Percentiles rank a stretch among this genome's conserved stretches.
Evolutionary conservation across 2,888 invertebrate species (phyloP).

Genomic region (Tanytarsus gracilentus): DNA sequence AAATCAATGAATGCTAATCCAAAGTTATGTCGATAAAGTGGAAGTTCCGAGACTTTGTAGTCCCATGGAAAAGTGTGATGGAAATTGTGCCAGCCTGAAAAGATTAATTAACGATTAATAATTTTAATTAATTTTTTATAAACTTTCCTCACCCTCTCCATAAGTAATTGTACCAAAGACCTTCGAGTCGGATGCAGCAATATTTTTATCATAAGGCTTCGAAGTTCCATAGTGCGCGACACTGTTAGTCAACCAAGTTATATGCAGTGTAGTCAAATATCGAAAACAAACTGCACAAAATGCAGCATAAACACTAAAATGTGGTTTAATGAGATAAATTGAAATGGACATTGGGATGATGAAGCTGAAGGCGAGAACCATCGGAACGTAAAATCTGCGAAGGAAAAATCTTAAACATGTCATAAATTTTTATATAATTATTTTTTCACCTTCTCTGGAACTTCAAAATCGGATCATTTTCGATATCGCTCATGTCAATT

Average conservation of each 20-base stretch:
- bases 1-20: conserved; percentile 41
- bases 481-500: conserved; percentile 68
- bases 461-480: conserved; percentile 58
- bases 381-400: conserved; percentile 50
- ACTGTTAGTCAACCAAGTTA: background rate
- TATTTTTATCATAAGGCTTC: conserved; percentile 12
- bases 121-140: background rate
- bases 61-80: conserved; percentile 61
- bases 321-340: background rate
- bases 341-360: background rate
- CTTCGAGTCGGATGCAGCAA: conserved; percentile 2
- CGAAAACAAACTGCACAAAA: background rate
- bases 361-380: conserved; percentile 49
- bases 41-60: conserved; percentile 49
- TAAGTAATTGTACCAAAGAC: conserved; percentile 1
- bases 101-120: background rate
- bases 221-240: background rate
- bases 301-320: background rate
- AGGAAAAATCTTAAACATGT: conserved; percentile 15
- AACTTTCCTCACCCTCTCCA: background rate
- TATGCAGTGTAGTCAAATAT: background rate
- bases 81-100: conserved; percentile 20
- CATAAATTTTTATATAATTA: background rate
- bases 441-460: conserved; percentile 58
- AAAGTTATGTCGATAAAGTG: conserved; percentile 46